phyloP scores from a whole-genome alignment of 2,113 vertebrate genomes.

The Archocentrus centrarchus region DNA sequence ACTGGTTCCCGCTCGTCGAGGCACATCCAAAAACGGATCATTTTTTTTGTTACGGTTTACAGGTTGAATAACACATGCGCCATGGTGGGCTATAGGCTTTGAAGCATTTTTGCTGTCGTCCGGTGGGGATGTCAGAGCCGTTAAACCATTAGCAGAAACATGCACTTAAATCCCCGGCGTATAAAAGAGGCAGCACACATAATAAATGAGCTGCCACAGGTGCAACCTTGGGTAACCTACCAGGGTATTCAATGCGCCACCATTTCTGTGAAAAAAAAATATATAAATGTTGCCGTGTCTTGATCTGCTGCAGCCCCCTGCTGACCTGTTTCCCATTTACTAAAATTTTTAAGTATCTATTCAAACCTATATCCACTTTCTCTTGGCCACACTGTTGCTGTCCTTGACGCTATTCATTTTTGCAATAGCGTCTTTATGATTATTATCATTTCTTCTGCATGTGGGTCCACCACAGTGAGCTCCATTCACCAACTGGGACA shows the following conservation, averaged over 20 bases:
- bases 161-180: not conserved
- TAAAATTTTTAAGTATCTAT: not conserved
- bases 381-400: not conserved
- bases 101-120: not conserved
- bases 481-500: not conserved
- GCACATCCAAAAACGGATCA: not conserved
- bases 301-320: not conserved
- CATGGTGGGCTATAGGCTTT: not conserved
- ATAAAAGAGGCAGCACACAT: not conserved
- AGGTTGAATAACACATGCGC: not conserved
- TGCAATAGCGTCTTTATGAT: not conserved
- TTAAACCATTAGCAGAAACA: not conserved
- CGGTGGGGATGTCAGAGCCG: not conserved
- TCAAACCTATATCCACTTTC: not conserved
- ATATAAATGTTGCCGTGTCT: not conserved
- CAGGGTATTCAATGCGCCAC: not conserved
- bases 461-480: not conserved
- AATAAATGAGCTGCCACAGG: not conserved
- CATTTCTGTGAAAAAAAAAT: no score
- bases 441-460: not conserved
- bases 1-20: fast-evolving
- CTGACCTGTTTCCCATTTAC: not conserved
- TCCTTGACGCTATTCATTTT: not conserved
- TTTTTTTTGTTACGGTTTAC: not conserved
- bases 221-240: slow-evolving; percentile 6